These are phyloP conservation scores for Sebastes variabilis DNA, from an alignment of 2,797 vertebrate genomes.

Conservation along the genomic window DNA sequence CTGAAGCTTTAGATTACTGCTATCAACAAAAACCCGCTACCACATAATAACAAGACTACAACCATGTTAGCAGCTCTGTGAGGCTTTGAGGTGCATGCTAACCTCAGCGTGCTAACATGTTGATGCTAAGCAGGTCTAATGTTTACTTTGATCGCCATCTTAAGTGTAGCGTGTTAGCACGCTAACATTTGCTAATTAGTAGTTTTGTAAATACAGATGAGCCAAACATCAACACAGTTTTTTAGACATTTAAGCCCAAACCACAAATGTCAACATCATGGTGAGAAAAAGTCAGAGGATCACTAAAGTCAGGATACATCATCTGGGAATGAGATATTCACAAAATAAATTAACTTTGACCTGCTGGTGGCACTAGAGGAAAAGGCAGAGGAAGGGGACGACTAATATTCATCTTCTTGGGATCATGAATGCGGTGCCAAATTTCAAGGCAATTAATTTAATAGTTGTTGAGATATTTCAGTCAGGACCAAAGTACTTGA, in stretches of 20 bases:
- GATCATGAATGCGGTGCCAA: not conserved
- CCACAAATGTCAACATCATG: not conserved
- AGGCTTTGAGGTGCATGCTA: not conserved
- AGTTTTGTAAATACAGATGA: not conserved
- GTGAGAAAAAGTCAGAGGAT: no score
- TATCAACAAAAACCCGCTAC: not conserved
- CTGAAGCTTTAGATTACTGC: not conserved
- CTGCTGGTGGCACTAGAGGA: not conserved
- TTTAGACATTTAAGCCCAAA: not conserved
- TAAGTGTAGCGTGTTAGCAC: not conserved
- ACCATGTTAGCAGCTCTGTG: not conserved
- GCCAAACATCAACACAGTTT: not conserved
- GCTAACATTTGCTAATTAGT: not conserved
- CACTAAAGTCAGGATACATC: not conserved
- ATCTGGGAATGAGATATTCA: not conserved
- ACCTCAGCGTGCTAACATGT: not conserved
- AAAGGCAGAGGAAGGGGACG: not conserved
- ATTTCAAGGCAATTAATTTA: not conserved
- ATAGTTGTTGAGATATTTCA: not conserved
- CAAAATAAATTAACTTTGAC: no score
- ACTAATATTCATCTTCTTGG: no score
- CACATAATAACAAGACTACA: not conserved
- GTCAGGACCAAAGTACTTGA: not conserved
- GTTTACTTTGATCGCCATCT: not conserved
- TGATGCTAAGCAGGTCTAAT: not conserved